Evolutionary conservation across 2,888 invertebrate species (phyloP).

Genomic region (Plebejus argus): DNA sequence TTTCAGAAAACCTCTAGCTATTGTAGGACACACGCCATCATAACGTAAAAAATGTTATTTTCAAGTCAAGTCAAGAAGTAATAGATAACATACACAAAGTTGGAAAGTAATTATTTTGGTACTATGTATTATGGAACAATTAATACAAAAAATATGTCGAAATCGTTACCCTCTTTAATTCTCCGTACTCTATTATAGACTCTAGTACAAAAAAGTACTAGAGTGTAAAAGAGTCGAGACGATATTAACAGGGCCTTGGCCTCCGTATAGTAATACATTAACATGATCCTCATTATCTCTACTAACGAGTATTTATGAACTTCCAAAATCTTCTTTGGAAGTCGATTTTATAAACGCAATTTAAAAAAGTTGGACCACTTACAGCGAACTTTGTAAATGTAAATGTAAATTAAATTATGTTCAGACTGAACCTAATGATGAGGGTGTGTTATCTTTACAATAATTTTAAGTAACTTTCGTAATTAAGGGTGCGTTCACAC

Average conservation of each 20-base stretch:
- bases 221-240: neutral
- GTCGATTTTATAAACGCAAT: neutral
- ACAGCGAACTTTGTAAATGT: slow-evolving; percentile 4
- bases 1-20: too few species aligned
- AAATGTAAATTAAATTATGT: slow-evolving; percentile 21
- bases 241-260: neutral
- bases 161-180: too few species aligned
- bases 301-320: neutral
- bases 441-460: slow-evolving; percentile 7
- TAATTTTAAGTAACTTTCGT: slow-evolving; percentile 7
- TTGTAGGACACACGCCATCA: too few species aligned
- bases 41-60: too few species aligned
- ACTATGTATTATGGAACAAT: too few species aligned
- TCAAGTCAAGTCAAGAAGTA: too few species aligned
- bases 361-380: neutral
- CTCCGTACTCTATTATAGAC: too few species aligned
- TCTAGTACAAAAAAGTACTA: too few species aligned
- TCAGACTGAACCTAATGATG: slow-evolving; percentile 2
- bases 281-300: neutral
- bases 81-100: too few species aligned
- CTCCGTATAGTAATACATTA: neutral
- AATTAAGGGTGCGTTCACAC: slow-evolving; percentile 10
- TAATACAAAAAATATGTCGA: too few species aligned
- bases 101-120: too few species aligned
- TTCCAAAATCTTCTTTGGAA: neutral